Percentiles rank a stretch among this genome's conserved stretches.
phyloP scores from a whole-genome alignment of 2,113 vertebrate species.

The Microtus montanus region DNA sequence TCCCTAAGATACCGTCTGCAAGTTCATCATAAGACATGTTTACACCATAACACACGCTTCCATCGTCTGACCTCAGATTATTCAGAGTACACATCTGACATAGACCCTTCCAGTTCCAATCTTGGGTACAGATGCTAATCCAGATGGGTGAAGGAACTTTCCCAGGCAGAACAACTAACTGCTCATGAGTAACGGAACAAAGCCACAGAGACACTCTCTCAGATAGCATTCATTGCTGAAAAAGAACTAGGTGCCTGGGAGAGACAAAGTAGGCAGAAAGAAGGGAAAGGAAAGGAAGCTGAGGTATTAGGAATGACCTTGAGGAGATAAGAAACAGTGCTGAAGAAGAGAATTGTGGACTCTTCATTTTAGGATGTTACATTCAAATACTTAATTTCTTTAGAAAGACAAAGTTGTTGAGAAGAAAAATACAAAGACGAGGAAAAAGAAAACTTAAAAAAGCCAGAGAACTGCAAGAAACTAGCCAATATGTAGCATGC shows the following conservation, averaged over 20 bases:
- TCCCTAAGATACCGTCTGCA: background rate
- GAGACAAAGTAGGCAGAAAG: background rate
- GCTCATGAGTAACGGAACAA: background rate
- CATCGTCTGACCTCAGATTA: background rate
- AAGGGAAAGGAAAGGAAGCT: background rate
- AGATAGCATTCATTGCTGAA: constrained; percentile 41
- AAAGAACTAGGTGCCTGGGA: background rate
- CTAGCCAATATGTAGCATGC: constrained; percentile 74
- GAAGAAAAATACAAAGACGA: constrained; percentile 62
- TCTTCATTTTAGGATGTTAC: constrained; percentile 70
- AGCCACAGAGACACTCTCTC: constrained; percentile 16
- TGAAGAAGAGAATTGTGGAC: constrained; percentile 50
- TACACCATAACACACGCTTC: background rate
- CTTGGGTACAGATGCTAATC: background rate
- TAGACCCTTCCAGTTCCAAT: background rate
- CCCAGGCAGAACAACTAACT: constrained; percentile 25
- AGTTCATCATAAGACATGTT: background rate
- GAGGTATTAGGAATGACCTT: constrained; percentile 52
- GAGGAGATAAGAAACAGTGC: constrained; percentile 55
- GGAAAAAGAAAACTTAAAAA: constrained; percentile 29
- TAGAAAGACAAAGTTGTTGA: constrained; percentile 65
- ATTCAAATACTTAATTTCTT: constrained; percentile 66
- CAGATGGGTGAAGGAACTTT: background rate
- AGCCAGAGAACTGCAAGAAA: constrained; percentile 73
- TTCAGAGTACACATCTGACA: background rate